phyloP scores from a whole-genome alignment of 1,140 invertebrate species.

The Psilanteris sp. region DNA sequence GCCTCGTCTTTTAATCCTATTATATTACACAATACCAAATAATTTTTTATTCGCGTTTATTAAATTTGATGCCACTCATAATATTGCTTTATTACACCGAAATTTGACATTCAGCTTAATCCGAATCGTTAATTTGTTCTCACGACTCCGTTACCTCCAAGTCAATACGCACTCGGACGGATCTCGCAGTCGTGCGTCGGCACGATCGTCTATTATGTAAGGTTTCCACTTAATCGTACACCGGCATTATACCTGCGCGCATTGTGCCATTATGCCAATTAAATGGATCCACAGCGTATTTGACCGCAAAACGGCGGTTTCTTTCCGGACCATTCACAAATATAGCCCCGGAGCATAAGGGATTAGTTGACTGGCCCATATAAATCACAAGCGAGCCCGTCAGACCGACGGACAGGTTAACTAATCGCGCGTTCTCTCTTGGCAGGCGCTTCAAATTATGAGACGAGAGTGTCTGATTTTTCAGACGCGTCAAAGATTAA shows the following conservation, averaged over 20 bases:
- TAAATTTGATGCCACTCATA: too few relatives aligned
- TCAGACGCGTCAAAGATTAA: constrained; percentile 25
- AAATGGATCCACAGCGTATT: constrained; percentile 47
- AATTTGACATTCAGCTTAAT: too few relatives aligned
- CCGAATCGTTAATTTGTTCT: too few relatives aligned
- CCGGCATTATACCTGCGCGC: constrained; percentile 41
- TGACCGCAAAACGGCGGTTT: constrained; percentile 54
- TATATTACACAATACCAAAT: too few relatives aligned
- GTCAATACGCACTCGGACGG: constrained; percentile 14
- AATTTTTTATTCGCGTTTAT: too few relatives aligned
- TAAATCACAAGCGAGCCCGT: constrained; percentile 69
- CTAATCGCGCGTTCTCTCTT: constrained; percentile 70
- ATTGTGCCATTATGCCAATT: constrained; percentile 62
- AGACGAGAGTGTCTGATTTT: constrained; percentile 23
- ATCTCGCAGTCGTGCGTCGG: constrained; percentile 17
- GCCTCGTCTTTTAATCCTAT: too few relatives aligned
- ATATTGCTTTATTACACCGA: too few relatives aligned
- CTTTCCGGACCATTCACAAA: constrained; percentile 28
- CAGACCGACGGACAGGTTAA: constrained; percentile 63
- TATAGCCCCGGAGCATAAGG: constrained; percentile 53
- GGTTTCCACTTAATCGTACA: constrained; percentile 42
- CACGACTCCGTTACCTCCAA: too few relatives aligned
- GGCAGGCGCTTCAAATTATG: constrained; percentile 67
- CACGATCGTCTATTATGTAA: constrained; percentile 25
- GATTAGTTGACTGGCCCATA: constrained; percentile 72